Conservation (phyloP, 2,888 invertebrate genomes). For the Phalera bucephala region DNA sequence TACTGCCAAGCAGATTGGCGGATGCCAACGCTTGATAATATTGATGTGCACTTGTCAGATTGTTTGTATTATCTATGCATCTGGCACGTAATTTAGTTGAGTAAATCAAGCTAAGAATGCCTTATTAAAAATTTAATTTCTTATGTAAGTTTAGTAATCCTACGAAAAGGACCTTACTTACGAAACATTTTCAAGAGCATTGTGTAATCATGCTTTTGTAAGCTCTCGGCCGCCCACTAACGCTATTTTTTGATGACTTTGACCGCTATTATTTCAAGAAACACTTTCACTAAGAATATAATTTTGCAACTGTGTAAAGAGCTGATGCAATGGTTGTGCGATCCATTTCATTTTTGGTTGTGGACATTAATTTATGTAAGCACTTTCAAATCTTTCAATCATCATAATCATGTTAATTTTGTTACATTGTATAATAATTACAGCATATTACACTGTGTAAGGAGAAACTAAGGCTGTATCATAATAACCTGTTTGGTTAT, state of each 20-base stretch:
- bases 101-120: too few species aligned
- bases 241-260: constrained; percentile 26
- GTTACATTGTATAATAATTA: background rate
- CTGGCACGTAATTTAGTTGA: too few species aligned
- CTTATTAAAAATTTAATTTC: too few species aligned
- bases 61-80: too few species aligned
- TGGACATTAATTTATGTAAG: constrained; percentile 12
- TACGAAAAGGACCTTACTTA: too few species aligned
- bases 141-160: too few species aligned
- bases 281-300: constrained; percentile 67
- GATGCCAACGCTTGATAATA: too few species aligned
- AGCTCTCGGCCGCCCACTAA: constrained; percentile 3
- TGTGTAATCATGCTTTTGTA: constrained; percentile 5
- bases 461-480: background rate
- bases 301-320: constrained; percentile 50
- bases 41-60: too few species aligned
- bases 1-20: too few species aligned
- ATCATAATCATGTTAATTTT: constrained; percentile 1
- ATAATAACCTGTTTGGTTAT: background rate
- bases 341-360: constrained; percentile 49
- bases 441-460: background rate
- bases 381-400: constrained; percentile 1
- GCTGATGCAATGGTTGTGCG: constrained; percentile 56
- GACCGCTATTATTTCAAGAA: constrained; percentile 47
- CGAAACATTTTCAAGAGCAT: too few species aligned